phyloP scores from a whole-genome alignment of 2,113 vertebrate species.

The Phodopus roborovskii region DNA sequence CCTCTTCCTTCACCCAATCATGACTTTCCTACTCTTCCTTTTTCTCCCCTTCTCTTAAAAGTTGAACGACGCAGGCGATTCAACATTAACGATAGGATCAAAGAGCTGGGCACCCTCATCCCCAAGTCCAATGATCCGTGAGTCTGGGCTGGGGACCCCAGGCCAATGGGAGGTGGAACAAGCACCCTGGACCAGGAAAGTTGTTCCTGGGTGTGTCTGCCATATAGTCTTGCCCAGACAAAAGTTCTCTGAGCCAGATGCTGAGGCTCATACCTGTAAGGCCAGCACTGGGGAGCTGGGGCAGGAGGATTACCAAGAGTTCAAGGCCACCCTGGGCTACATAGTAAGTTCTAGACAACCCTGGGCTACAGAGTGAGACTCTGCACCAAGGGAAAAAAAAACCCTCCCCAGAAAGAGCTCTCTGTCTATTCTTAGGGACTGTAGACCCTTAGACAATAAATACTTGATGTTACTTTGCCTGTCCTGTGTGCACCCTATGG shows the following conservation, averaged over 20 bases:
- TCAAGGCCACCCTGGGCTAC: not conserved
- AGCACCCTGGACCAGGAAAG: not conserved
- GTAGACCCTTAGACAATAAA: not conserved
- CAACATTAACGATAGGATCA: slow-evolving; percentile 97
- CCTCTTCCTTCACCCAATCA: not conserved
- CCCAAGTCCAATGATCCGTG: slow-evolving; percentile 92
- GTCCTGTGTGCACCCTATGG: not conserved
- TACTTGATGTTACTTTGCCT: not conserved
- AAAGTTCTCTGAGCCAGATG: not conserved
- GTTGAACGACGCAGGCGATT: slow-evolving; percentile 93
- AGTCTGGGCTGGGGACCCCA: slow-evolving; percentile 81
- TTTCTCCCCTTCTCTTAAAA: slow-evolving; percentile 68
- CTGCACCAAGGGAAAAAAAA: not conserved
- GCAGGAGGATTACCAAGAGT: not conserved
- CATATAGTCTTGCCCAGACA: not conserved
- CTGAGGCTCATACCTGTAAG: not conserved
- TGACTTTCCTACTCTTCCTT: slow-evolving; percentile 36
- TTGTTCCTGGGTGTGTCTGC: not conserved
- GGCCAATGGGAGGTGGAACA: not conserved
- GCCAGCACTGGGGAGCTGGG: not conserved
- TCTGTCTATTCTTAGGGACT: not conserved
- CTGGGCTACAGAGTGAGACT: slow-evolving; percentile 16
- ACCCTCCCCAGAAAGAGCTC: not conserved
- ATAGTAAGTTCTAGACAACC: not conserved
- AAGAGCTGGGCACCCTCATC: slow-evolving; percentile 92